These are phyloP conservation scores for Narcine bancroftii DNA, from an alignment of 2,113 vertebrate species.

Conservation along the genomic window DNA sequence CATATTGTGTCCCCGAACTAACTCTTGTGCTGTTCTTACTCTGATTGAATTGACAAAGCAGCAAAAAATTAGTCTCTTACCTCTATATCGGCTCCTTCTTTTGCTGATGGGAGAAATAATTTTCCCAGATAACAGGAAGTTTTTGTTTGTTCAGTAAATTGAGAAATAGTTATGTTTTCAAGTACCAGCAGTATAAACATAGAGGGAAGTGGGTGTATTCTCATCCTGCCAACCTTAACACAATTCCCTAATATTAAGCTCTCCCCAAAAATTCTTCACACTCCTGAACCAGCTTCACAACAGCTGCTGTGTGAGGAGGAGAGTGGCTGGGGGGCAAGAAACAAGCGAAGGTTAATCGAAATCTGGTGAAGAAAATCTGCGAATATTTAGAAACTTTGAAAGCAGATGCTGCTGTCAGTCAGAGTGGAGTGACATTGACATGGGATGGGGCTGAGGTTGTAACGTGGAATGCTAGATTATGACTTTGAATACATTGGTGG, in stretches of 20 bases:
- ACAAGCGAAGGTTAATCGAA: not conserved
- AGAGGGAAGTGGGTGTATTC: not conserved
- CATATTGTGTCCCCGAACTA: not conserved
- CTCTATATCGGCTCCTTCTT: not conserved
- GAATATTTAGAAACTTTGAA: slow-evolving; percentile 4
- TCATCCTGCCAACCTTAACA: not conserved
- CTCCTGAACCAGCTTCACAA: not conserved
- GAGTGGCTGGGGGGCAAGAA: not conserved
- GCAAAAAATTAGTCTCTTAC: not conserved
- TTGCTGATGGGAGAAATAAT: slow-evolving; percentile 18
- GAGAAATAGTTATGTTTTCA: slow-evolving; percentile 32
- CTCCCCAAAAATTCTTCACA: slow-evolving; percentile 27
- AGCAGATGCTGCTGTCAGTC: not conserved
- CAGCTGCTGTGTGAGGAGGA: slow-evolving; percentile 4
- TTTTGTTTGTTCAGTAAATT: slow-evolving; percentile 37
- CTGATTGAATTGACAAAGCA: not conserved
- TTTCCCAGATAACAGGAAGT: slow-evolving; percentile 7
- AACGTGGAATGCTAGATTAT: not conserved
- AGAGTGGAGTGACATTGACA: not conserved
- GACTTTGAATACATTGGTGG: not conserved
- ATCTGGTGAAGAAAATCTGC: slow-evolving; percentile 22
- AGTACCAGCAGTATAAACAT: slow-evolving; percentile 29
- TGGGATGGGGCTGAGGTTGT: too few relatives aligned
- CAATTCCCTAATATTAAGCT: slow-evolving; percentile 9
- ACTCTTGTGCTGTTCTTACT: not conserved